phyloP scores from a whole-genome alignment of 2,113 vertebrate species.

The Genyomyrus donnyi region DNA sequence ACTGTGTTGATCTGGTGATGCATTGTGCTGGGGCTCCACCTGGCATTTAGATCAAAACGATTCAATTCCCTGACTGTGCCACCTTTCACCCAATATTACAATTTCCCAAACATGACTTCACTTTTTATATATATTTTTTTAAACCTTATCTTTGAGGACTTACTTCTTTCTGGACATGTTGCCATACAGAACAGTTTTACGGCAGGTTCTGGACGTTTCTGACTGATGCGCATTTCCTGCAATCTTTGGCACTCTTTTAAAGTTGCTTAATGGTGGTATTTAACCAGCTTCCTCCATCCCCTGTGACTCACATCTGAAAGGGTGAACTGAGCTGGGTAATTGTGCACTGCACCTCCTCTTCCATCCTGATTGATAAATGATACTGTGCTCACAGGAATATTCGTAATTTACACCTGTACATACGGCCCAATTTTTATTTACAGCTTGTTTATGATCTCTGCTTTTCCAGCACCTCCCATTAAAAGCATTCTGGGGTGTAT shows the following conservation, averaged over 20 bases:
- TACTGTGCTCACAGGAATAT: neutral
- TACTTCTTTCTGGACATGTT: neutral
- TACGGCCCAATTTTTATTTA: neutral
- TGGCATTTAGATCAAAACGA: constrained; percentile 2
- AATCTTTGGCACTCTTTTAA: neutral
- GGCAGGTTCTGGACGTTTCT: neutral
- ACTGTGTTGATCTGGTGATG: neutral
- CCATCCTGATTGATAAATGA: neutral
- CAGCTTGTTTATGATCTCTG: neutral
- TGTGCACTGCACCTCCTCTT: neutral
- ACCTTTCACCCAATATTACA: neutral
- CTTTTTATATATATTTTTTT: neutral
- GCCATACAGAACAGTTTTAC: neutral
- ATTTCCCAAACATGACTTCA: neutral
- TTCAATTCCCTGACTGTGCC: neutral
- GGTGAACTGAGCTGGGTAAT: neutral
- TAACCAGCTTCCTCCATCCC: neutral
- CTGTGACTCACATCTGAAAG: neutral
- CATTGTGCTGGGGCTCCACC: neutral
- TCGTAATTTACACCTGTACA: neutral
- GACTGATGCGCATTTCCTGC: neutral
- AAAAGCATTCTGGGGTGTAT: neutral
- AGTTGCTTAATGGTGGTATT: neutral
- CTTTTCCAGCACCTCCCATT: neutral
- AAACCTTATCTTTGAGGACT: neutral